These are phyloP conservation scores for Rhincodon typus DNA, from an alignment of 2,797 vertebrate species.

Conservation along the genomic window DNA sequence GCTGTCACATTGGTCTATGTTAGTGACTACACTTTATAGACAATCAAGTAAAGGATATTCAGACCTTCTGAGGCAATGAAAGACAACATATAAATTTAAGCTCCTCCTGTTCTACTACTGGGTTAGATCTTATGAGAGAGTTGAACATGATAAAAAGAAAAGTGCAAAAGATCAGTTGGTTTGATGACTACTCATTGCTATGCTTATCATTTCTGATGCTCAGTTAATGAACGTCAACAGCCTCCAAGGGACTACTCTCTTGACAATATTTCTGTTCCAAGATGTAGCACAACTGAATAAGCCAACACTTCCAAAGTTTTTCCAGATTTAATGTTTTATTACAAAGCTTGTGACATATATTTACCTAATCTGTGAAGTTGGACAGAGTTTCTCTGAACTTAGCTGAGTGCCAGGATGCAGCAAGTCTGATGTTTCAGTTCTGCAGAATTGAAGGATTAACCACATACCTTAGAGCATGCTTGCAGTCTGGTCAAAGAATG, in stretches of 20 bases:
- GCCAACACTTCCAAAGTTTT: not conserved
- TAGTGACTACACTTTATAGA: too few relatives aligned
- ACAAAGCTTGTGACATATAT: not conserved
- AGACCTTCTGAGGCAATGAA: too few relatives aligned
- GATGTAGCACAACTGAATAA: not conserved
- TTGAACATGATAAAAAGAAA: too few relatives aligned
- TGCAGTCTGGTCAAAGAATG: not conserved
- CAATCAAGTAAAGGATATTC: too few relatives aligned
- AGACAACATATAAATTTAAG: too few relatives aligned
- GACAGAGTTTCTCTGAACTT: too few relatives aligned
- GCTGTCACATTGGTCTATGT: too few relatives aligned
- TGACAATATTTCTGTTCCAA: not conserved
- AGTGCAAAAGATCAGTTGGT: not conserved
- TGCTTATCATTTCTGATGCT: too few relatives aligned
- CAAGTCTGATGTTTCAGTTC: not conserved
- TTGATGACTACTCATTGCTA: not conserved
- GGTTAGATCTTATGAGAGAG: too few relatives aligned
- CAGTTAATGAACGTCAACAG: not conserved
- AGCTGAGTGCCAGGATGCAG: too few relatives aligned
- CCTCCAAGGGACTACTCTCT: not conserved
- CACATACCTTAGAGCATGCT: not conserved
- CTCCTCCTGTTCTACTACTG: too few relatives aligned
- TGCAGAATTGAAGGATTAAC: not conserved
- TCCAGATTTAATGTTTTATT: not conserved
- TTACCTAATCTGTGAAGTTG: not conserved